Base-by-base conservation (phyloP, 1,140 invertebrate species). In the Lasioglossum baleicum region DNA sequence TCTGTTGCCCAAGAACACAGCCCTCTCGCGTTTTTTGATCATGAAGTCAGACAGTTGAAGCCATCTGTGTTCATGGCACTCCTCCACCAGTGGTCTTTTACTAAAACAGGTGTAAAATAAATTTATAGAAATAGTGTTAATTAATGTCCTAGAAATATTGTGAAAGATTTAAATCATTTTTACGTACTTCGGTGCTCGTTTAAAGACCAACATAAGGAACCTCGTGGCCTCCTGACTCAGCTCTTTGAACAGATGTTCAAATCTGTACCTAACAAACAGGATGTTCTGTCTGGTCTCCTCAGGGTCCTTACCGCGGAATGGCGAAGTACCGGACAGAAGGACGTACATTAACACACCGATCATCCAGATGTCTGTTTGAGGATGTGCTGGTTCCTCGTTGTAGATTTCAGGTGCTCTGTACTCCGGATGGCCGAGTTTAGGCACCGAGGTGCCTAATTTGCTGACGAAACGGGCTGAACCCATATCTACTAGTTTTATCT, bases 21-120 rank as follows among this genome's bases (percentile, higher is more conserved):
- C 96, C 81, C 97, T 94, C 91, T 99, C 97, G 56, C 98, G 94
- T 90, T 98, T 98, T 93, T 97, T 98, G 71, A 98, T 96, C 96
- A 99, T 98, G 89, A 96, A 97, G 90, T 99, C 98, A 4, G 96
- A 96, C 6, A 97, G 96, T 80, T 97, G 94, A 22, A 99, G 93
- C 98, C 99, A 99, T 91, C 98, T 96, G 92, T 99, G 97, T 89
- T 99, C 98, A 87, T 98, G 95, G 88, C 98, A 98, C 92, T 99
- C 98, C 88, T 99, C 98, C 0, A 97, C 96, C 63, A 96, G 95
- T 70, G 98, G 97, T 90, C 99, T 94, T 95, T 99, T 99, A 83
- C 98, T 98, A 86, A 67, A 94, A 94, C 75, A 86, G 89, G 87
- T 80, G 85, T 31, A 80, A 56, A 22, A 58, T 64, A 20, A 17